A percentile compares a stretch with the other conserved stretches of the same genome.
phyloP scores from a whole-genome alignment of 2,888 invertebrate species.

The Onchidella celtica region DNA sequence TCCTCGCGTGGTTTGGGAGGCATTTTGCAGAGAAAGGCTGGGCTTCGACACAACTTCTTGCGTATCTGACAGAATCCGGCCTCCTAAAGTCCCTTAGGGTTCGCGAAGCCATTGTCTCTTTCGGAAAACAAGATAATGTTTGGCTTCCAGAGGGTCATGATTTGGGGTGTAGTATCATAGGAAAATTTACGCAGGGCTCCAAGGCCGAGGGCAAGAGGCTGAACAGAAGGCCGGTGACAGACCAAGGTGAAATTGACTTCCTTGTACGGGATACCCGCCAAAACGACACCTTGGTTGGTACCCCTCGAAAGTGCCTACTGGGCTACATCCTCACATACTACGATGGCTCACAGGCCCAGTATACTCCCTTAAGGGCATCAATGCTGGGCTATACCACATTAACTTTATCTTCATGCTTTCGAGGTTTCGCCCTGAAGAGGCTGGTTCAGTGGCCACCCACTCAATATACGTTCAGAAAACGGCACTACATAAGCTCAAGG shows the following conservation, averaged over 20 bases:
- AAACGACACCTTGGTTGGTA: neutral
- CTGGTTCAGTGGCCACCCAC: neutral
- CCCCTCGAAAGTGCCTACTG: neutral
- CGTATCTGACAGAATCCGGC: neutral
- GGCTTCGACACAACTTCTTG: neutral
- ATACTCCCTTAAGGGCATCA: neutral
- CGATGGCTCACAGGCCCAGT: constrained; percentile 1
- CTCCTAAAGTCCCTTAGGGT: neutral
- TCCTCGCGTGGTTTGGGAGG: constrained; percentile 13
- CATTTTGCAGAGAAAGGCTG: neutral
- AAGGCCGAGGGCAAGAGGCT: neutral
- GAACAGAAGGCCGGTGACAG: constrained; percentile 14
- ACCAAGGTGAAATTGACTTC: constrained; percentile 16
- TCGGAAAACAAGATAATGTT: neutral
- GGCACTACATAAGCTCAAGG: constrained; percentile 16
- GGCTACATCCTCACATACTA: neutral
- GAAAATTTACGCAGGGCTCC: constrained; percentile 1
- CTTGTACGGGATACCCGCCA: neutral
- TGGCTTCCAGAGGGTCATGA: neutral
- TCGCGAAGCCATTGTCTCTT: neutral
- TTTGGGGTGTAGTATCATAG: neutral
- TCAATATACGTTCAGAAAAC: constrained; percentile 1
- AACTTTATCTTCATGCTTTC: neutral
- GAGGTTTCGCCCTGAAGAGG: neutral
- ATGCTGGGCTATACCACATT: constrained; percentile 18